Evolutionary conservation across 2,888 invertebrate species (phyloP).

Genomic region (Hermaeophaga mercurialis): DNA sequence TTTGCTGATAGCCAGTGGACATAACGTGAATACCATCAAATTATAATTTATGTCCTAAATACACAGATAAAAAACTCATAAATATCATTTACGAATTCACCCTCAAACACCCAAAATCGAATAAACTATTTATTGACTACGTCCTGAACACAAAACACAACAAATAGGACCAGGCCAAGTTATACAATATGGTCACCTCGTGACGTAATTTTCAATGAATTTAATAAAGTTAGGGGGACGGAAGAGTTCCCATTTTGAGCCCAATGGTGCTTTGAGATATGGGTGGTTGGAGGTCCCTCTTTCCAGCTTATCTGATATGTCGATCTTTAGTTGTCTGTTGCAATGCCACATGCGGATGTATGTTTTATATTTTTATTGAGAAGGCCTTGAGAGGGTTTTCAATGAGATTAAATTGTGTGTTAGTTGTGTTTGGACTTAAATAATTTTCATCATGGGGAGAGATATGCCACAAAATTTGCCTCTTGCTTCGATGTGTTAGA

Average conservation of each 20-base stretch:
- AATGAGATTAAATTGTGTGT: not conserved
- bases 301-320: constrained; percentile 31
- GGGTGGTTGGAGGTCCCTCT: constrained; percentile 14
- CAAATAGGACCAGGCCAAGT: constrained; percentile 47
- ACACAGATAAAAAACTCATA: constrained; percentile 24
- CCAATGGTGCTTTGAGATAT: constrained; percentile 19
- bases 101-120: constrained; percentile 25
- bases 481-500: no score
- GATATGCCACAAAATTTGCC: no score
- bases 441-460: no score
- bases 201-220: constrained; percentile 43
- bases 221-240: constrained; percentile 33
- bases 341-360: constrained; percentile 36
- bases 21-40: constrained; percentile 8
- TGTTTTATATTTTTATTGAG: constrained; percentile 35
- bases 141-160: constrained; percentile 42
- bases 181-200: constrained; percentile 46
- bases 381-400: constrained; percentile 17
- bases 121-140: constrained; percentile 44
- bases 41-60: constrained; percentile 2
- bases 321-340: constrained; percentile 37
- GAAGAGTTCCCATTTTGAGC: constrained; percentile 13
- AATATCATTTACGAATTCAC: constrained; percentile 34
- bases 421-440: no score
- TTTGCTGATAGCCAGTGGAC: no score